Percentiles rank a stretch among this genome's conserved stretches.
Conservation (phyloP, 2,797 vertebrate species). For the Alexandromys oeconomus region DNA sequence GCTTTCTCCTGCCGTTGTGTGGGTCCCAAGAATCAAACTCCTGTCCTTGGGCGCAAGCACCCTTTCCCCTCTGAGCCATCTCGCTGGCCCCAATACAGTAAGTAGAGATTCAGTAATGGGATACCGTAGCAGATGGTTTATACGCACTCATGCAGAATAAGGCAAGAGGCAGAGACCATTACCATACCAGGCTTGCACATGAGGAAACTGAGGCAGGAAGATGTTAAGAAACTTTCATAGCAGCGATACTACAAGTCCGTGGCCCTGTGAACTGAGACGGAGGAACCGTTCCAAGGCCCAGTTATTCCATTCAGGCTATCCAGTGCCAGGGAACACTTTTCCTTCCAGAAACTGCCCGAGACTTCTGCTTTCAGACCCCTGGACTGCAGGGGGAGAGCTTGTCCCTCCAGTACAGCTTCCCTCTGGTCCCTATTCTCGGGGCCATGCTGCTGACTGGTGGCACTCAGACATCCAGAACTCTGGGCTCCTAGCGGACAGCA, state of each 20-base stretch:
- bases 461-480: not conserved
- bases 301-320: not conserved
- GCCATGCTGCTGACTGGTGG: not conserved
- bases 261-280: not conserved
- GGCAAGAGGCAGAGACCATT: not conserved
- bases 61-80: not conserved
- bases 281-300: not conserved
- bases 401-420: not conserved
- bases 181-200: not conserved
- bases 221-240: not conserved
- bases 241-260: not conserved
- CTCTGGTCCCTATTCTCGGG: not conserved
- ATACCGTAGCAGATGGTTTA: not conserved
- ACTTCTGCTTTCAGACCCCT: not conserved
- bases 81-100: not conserved
- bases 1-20: not conserved
- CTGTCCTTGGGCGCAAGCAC: not conserved
- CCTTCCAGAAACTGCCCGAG: not conserved
- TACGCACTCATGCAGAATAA: not conserved
- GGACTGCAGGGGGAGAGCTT: not conserved
- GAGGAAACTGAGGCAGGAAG: conserved; percentile 10
- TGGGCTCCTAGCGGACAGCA: not conserved
- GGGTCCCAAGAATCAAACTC: not conserved
- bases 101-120: not conserved
- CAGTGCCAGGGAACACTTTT: not conserved